Conservation (phyloP, 2,797 vertebrate genomes). For the Carcharodon carcharias region DNA sequence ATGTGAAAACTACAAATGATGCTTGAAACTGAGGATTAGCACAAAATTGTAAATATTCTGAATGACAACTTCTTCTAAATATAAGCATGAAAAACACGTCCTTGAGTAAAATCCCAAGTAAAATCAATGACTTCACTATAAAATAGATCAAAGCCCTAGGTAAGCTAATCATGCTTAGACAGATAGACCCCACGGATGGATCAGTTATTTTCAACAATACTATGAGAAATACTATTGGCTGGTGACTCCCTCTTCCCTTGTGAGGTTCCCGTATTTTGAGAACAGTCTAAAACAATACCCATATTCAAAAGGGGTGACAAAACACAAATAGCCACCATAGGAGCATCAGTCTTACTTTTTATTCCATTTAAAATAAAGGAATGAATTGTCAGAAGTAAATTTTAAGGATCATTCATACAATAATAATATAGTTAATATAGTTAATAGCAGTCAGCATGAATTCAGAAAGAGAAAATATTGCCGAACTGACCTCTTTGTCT, state of each 20-base stretch:
- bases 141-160: background rate
- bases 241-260: background rate
- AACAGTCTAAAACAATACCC: background rate
- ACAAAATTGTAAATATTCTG: background rate
- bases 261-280: background rate
- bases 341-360: too few species aligned
- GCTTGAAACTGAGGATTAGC: background rate
- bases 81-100: background rate
- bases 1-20: background rate
- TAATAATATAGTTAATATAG: too few species aligned
- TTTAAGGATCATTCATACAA: too few species aligned
- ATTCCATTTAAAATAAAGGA: too few species aligned
- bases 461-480: too few species aligned
- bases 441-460: too few species aligned
- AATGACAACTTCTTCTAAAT: background rate
- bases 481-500: too few species aligned
- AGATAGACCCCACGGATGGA: background rate
- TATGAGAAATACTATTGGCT: background rate
- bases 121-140: background rate
- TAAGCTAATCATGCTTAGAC: background rate
- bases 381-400: too few species aligned
- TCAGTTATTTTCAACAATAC: background rate
- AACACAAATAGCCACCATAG: background rate
- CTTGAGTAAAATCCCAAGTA: background rate
- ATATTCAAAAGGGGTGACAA: background rate